phyloP scores from a whole-genome alignment of 1,140 invertebrate genomes.

The Hestina assimilis region DNA sequence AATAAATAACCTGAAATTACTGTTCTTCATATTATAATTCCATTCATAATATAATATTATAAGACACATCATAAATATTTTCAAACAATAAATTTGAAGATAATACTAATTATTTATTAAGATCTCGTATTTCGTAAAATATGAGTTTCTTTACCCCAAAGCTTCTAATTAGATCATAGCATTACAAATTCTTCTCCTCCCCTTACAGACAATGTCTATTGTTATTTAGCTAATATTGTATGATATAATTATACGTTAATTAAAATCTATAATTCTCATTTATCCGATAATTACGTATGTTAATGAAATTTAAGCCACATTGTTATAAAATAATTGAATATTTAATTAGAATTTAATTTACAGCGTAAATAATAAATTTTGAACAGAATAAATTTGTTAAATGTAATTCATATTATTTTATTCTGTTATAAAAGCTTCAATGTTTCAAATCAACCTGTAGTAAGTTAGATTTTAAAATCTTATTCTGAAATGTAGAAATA shows the following conservation, averaged over 20 bases:
- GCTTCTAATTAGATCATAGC: conserved; percentile 43
- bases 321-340: background rate
- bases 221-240: too few relatives aligned
- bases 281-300: background rate
- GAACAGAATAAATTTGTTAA: background rate
- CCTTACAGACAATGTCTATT: conserved; percentile 44
- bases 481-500: too few relatives aligned
- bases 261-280: conserved; percentile 27
- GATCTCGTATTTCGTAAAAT: background rate
- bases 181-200: conserved; percentile 47
- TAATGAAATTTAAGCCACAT: background rate
- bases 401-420: background rate
- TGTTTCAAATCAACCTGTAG: too few relatives aligned
- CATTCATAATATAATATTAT: too few relatives aligned
- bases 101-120: background rate
- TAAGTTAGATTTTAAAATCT: too few relatives aligned
- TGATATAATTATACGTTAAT: conserved; percentile 30
- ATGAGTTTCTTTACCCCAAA: background rate
- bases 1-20: too few relatives aligned
- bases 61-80: too few relatives aligned
- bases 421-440: too few relatives aligned
- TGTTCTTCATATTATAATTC: too few relatives aligned
- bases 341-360: background rate
- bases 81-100: background rate
- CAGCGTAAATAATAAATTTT: background rate